Evolutionary conservation across 37 sponge, comb jelly and placozoan species (phyloP).

Genomic region (Beroe forskalii): DNA sequence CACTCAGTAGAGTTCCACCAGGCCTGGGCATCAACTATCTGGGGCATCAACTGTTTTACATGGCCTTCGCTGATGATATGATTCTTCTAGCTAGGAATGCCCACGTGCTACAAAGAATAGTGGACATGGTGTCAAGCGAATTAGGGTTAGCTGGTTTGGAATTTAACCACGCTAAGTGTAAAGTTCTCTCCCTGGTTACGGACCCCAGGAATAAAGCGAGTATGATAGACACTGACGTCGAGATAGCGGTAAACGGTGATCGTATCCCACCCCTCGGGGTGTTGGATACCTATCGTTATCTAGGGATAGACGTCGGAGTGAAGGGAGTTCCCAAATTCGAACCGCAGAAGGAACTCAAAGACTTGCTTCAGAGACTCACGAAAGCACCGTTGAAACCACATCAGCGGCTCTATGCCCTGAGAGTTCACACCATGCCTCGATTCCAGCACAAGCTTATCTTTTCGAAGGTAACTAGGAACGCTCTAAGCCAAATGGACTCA

Average conservation of each 20-base stretch:
- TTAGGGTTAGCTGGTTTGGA: neutral
- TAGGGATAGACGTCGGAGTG: neutral
- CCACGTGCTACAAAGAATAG: neutral
- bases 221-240: neutral
- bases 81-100: neutral
- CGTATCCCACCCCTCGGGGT: neutral
- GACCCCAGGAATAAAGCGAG: slow-evolving; percentile 1
- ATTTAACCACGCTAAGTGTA: neutral
- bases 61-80: slow-evolving; percentile 1
- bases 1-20: neutral
- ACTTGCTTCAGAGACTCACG: neutral
- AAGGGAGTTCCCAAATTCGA: neutral
- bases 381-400: slow-evolving; percentile 43
- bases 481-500: neutral
- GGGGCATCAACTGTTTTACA: neutral
- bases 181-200: neutral
- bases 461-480: neutral
- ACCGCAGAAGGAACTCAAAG: neutral
- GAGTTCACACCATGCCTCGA: neutral
- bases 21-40: neutral
- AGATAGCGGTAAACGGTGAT: neutral
- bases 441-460: neutral
- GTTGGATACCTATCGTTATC: neutral
- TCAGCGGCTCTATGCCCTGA: neutral
- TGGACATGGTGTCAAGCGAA: neutral